phyloP scores from a whole-genome alignment of 2,888 invertebrate genomes.

The Archips crataeganus region DNA sequence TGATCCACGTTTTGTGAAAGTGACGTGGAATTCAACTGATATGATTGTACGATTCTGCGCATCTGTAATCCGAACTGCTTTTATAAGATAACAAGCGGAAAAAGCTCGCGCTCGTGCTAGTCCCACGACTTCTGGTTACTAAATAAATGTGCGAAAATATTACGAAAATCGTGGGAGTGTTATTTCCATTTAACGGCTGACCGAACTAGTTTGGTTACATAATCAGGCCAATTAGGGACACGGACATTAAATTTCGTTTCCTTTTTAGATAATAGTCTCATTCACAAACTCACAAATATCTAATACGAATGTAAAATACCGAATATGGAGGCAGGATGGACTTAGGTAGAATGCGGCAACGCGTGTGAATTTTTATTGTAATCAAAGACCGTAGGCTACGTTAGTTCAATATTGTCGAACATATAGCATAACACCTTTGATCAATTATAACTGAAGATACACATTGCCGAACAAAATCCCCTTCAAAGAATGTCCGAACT shows the following conservation, averaged over 20 bases:
- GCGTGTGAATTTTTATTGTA: background rate
- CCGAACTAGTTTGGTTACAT: conserved; percentile 32
- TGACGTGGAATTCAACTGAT: too few species aligned
- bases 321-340: background rate
- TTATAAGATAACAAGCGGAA: background rate
- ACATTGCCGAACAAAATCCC: too few species aligned
- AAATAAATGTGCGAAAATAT: conserved; percentile 33
- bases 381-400: too few species aligned
- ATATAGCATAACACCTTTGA: too few species aligned
- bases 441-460: too few species aligned
- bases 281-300: conserved; percentile 3
- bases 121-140: conserved; percentile 17
- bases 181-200: conserved; percentile 14
- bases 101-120: background rate
- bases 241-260: conserved; percentile 9
- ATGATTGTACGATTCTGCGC: too few species aligned
- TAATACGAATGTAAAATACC: background rate
- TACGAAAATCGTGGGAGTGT: conserved; percentile 31
- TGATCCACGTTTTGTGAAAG: too few species aligned
- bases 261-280: conserved; percentile 11
- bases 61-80: too few species aligned
- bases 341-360: background rate
- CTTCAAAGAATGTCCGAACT: too few species aligned
- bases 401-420: too few species aligned
- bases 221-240: conserved; percentile 30